Conservation (phyloP, 2,113 vertebrate genomes). For the Rhabdomys dilectus region DNA sequence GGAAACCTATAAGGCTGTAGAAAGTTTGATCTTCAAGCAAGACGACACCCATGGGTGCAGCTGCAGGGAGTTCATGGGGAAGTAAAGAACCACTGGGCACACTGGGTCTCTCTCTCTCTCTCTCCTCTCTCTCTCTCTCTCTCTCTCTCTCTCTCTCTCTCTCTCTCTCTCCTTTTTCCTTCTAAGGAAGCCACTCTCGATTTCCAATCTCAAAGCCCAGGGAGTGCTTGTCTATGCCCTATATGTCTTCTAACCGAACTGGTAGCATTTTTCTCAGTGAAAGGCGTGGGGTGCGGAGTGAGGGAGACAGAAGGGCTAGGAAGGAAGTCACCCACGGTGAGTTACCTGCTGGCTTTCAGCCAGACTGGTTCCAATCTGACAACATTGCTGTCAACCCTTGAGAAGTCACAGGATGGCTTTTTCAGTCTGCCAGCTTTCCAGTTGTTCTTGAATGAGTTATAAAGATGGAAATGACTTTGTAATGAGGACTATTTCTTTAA, state of each 20-base stretch:
- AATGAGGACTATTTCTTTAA: conserved; percentile 75
- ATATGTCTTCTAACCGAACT: conserved; percentile 11
- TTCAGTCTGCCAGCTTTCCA: conserved; percentile 58
- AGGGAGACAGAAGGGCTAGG: background rate
- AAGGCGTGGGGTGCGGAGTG: background rate
- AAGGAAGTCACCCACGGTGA: conserved; percentile 1
- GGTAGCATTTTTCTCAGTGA: conserved; percentile 25
- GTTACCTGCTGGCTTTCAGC: conserved; percentile 26
- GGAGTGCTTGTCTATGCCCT: background rate
- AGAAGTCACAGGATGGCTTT: conserved; percentile 68
- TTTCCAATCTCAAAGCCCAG: background rate
- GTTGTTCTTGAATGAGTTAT: conserved; percentile 71
- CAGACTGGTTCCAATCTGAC: conserved; percentile 40
- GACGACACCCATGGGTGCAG: conserved; percentile 56
- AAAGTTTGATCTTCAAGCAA: conserved; percentile 71
- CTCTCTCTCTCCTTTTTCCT: background rate
- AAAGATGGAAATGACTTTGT: conserved; percentile 84
- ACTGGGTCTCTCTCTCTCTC: background rate
- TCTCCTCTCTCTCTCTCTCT: background rate
- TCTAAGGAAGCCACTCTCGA: background rate
- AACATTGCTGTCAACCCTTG: conserved; percentile 51
- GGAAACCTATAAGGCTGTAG: conserved; percentile 70
- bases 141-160: background rate
- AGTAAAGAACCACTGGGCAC: background rate
- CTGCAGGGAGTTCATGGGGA: conserved; percentile 6